Evolutionary conservation across 1,140 invertebrate genomes (phyloP).

Genomic region (Leptoteleia sp.): DNA sequence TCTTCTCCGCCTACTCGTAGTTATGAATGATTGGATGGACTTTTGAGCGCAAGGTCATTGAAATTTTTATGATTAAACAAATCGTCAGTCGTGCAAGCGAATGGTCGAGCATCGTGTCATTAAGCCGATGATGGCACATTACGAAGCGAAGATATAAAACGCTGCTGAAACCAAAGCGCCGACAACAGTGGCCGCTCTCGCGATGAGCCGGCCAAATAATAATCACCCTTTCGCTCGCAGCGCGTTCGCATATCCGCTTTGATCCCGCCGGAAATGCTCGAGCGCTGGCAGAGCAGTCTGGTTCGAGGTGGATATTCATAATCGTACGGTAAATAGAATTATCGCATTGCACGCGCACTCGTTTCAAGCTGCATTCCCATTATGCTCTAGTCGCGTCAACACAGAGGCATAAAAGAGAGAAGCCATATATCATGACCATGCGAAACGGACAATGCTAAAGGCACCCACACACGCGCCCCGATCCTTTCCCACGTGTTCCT

Average conservation of each 20-base stretch:
- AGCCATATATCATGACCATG: constrained; percentile 21
- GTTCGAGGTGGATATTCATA: constrained; percentile 68
- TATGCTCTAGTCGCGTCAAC: constrained; percentile 50
- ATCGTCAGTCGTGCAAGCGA: not conserved
- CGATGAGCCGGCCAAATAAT: constrained; percentile 57
- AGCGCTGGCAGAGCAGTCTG: constrained; percentile 55
- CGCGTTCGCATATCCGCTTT: constrained; percentile 57
- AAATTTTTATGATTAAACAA: too few relatives aligned
- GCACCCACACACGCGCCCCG: constrained; percentile 11
- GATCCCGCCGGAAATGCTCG: constrained; percentile 63
- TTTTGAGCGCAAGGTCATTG: too few relatives aligned
- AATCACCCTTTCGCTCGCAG: constrained; percentile 53
- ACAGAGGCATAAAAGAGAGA: constrained; percentile 38
- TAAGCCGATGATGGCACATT: constrained; percentile 36
- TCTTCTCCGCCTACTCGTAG: too few relatives aligned
- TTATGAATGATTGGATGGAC: too few relatives aligned
- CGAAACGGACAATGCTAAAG: constrained; percentile 32
- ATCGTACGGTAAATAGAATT: constrained; percentile 72
- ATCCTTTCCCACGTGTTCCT: constrained; percentile 34
- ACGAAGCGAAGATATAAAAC: constrained; percentile 47
- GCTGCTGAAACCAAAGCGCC: constrained; percentile 21
- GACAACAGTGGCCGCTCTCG: constrained; percentile 39
- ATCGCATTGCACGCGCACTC: constrained; percentile 65
- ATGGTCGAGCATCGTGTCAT: constrained; percentile 13
- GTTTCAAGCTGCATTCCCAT: constrained; percentile 56